phyloP scores from a whole-genome alignment of 2,888 invertebrate species.

The Macrosoma leucophasiata region DNA sequence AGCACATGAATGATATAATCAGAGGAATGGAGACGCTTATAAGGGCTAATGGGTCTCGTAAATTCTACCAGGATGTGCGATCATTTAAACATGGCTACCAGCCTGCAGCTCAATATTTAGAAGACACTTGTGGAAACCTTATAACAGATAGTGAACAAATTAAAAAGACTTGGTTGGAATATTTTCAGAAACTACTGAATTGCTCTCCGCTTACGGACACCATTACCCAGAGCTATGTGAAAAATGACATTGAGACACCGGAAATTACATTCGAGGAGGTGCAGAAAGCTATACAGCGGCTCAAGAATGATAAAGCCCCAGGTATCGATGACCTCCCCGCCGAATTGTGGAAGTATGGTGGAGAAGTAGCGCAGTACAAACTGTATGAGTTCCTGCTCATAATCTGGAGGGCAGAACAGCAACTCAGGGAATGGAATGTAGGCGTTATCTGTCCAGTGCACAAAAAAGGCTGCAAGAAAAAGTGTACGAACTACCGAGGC shows the following conservation, averaged over 20 bases:
- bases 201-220: too few species aligned
- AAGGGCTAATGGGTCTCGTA: neutral
- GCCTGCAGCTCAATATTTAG: neutral
- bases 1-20: neutral
- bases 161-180: too few species aligned
- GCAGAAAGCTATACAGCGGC: neutral
- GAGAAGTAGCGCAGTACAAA: too few species aligned
- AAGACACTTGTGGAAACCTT: neutral
- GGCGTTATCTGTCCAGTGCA: too few species aligned
- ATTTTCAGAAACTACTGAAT: too few species aligned
- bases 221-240: too few species aligned
- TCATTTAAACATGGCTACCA: neutral
- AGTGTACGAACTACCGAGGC: too few species aligned
- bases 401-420: too few species aligned
- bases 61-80: constrained; percentile 1
- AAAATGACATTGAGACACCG: neutral
- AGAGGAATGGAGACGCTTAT: constrained; percentile 1
- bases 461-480: too few species aligned
- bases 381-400: too few species aligned
- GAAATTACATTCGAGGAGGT: neutral
- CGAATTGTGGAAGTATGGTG: neutral
- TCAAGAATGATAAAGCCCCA: neutral
- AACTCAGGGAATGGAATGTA: too few species aligned
- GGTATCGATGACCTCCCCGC: neutral
- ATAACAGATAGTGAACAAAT: neutral